Percentiles rank a stretch among this genome's conserved stretches.
These are phyloP conservation scores for Sphenodon punctatus DNA, from an alignment of 2,797 vertebrate species.

Conservation along the genomic window DNA sequence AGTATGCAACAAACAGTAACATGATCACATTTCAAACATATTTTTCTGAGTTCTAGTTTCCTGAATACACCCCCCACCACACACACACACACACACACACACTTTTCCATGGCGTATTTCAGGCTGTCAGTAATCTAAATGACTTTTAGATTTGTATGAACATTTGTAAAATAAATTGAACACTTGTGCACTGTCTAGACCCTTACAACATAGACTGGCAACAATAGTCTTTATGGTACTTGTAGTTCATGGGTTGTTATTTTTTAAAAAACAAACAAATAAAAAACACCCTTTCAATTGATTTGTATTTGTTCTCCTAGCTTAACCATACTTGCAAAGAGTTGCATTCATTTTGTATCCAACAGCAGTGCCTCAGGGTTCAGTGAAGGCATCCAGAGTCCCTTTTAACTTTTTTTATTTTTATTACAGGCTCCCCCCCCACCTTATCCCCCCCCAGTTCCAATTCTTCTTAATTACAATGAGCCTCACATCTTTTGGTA, in stretches of 20 bases:
- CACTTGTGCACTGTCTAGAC: slow-evolving; percentile 34
- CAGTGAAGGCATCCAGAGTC: slow-evolving; percentile 13
- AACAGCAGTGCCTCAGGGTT: slow-evolving; percentile 2
- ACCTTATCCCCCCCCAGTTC: neutral
- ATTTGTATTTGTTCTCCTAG: slow-evolving; percentile 24
- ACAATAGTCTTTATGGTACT: neutral
- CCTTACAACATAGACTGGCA: slow-evolving; percentile 7
- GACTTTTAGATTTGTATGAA: slow-evolving; percentile 17
- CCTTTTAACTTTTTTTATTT: slow-evolving; percentile 17
- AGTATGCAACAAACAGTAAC: slow-evolving; percentile 34
- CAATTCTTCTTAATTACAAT: slow-evolving; percentile 22
- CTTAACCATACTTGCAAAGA: slow-evolving; percentile 10
- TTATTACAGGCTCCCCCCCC: slow-evolving; percentile 20
- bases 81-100: too few species aligned
- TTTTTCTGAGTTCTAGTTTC: slow-evolving; percentile 41
- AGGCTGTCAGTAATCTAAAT: slow-evolving; percentile 21
- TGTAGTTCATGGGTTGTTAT: neutral
- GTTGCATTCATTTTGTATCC: slow-evolving; percentile 5
- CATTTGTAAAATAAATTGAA: slow-evolving; percentile 35
- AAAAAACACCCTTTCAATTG: neutral
- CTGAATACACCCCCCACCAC: neutral
- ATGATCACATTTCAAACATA: slow-evolving; percentile 54
- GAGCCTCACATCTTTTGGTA: too few species aligned
- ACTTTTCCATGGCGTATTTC: slow-evolving; percentile 11
- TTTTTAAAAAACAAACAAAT: slow-evolving; percentile 10